Percentiles rank a stretch among this genome's conserved stretches.
Evolutionary conservation across 2,888 invertebrate species (phyloP).

Genomic region (Cantharis rufa): DNA sequence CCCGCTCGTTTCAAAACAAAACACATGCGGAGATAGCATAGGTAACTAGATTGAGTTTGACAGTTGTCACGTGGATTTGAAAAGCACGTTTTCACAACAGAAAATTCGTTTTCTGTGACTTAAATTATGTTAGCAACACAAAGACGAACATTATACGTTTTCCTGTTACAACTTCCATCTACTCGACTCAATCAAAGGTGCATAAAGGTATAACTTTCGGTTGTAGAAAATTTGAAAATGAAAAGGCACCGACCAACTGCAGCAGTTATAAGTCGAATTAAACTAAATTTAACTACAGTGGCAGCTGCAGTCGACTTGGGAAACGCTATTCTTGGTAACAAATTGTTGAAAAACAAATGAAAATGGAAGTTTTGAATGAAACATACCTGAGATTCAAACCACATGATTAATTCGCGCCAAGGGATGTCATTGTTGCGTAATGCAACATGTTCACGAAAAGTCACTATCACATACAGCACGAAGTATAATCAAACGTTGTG

Average conservation of each 20-base stretch:
- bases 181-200: neutral
- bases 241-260: neutral
- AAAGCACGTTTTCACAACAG: slow-evolving; percentile 20
- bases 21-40: slow-evolving; percentile 57
- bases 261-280: neutral
- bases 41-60: slow-evolving; percentile 57
- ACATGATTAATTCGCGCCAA: slow-evolving; percentile 54
- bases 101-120: slow-evolving; percentile 8
- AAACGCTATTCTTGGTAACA: neutral
- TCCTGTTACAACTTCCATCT: neutral
- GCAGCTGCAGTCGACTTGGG: neutral
- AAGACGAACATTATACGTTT: neutral
- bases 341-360: neutral
- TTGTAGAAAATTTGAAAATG: neutral
- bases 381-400: slow-evolving; percentile 57
- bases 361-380: neutral
- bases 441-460: slow-evolving; percentile 52
- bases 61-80: slow-evolving; percentile 54
- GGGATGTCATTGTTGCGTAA: slow-evolving; percentile 53
- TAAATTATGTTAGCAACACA: neutral
- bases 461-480: slow-evolving; percentile 46
- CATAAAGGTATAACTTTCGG: neutral
- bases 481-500: slow-evolving; percentile 46
- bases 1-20: slow-evolving; percentile 58
- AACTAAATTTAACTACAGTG: neutral